These are phyloP conservation scores for Dinothrombium tinctorium DNA, from an alignment of 1,140 invertebrate genomes.

Conservation along the genomic window DNA sequence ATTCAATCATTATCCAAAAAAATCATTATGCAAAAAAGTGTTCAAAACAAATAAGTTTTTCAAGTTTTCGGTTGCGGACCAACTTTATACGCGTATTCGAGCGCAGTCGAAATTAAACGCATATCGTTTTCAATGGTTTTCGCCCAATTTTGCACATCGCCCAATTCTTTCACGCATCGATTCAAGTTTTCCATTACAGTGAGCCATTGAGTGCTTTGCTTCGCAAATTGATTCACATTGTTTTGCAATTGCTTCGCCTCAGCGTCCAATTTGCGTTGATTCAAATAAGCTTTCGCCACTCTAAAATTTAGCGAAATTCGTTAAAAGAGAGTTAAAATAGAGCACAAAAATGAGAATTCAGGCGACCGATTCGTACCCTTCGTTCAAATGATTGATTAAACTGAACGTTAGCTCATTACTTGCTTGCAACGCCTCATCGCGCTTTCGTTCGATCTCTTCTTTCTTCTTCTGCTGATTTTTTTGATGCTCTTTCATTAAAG, in stretches of 20 bases:
- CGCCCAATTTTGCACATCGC: conserved; percentile 97
- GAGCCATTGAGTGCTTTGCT: conserved; percentile 89
- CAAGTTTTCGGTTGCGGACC: background rate
- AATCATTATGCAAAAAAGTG: too few relatives aligned
- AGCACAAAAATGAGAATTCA: background rate
- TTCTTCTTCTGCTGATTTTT: conserved; percentile 43
- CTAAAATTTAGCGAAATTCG: conserved; percentile 24
- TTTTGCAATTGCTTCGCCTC: conserved; percentile 90
- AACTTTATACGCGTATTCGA: conserved; percentile 75
- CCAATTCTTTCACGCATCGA: conserved; percentile 85
- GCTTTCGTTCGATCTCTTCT: conserved; percentile 46
- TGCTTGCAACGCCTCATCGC: conserved; percentile 73
- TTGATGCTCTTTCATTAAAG: conserved; percentile 67
- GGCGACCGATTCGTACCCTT: conserved; percentile 41
- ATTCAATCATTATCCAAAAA: too few relatives aligned
- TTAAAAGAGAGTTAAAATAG: background rate
- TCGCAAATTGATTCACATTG: conserved; percentile 78
- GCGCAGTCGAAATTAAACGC: conserved; percentile 63
- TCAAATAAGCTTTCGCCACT: conserved; percentile 89
- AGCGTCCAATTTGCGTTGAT: conserved; percentile 86
- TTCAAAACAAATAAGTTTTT: too few relatives aligned
- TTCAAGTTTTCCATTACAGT: conserved; percentile 83
- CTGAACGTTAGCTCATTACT: conserved; percentile 76
- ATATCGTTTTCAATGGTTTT: conserved; percentile 89
- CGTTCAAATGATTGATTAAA: conserved; percentile 86